These are phyloP conservation scores for Ennomos quercinarius DNA, from an alignment of 2,888 invertebrate genomes.

Conservation along the genomic window DNA sequence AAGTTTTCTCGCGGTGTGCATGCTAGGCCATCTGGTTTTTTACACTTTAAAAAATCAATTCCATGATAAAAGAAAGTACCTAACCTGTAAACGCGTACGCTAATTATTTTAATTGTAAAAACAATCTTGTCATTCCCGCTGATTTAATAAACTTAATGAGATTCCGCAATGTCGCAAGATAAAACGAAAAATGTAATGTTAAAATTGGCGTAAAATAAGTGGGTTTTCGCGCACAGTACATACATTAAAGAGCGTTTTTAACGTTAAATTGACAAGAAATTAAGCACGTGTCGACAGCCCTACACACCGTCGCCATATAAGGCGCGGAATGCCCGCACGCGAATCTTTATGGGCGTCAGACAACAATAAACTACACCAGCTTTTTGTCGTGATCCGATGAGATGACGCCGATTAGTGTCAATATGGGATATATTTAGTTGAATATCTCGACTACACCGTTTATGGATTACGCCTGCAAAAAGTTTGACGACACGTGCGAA, in stretches of 20 bases:
- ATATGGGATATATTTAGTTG: conserved; percentile 22
- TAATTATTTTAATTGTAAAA: conserved; percentile 3
- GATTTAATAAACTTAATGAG: conserved; percentile 14
- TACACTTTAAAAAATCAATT: no score
- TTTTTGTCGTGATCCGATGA: conserved; percentile 31
- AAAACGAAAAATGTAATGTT: conserved; percentile 18
- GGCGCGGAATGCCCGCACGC: conserved; percentile 49
- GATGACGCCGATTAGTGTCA: conserved; percentile 31
- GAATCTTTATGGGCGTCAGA: conserved; percentile 55
- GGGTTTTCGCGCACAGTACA: conserved; percentile 11
- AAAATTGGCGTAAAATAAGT: conserved; percentile 19
- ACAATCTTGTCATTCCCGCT: background rate
- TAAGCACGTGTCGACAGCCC: conserved; percentile 43
- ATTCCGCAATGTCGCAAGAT: conserved; percentile 2
- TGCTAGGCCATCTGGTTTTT: no score
- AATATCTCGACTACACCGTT: conserved; percentile 15
- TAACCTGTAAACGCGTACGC: no score
- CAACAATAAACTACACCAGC: conserved; percentile 60
- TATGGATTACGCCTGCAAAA: conserved; percentile 10
- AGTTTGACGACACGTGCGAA: background rate
- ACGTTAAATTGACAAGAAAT: conserved; percentile 17
- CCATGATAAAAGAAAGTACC: no score
- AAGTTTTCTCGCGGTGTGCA: no score
- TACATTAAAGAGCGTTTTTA: conserved; percentile 26
- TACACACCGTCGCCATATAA: conserved; percentile 45